phyloP scores from a whole-genome alignment of 2,888 invertebrate genomes.

The Drosophila incognita region DNA sequence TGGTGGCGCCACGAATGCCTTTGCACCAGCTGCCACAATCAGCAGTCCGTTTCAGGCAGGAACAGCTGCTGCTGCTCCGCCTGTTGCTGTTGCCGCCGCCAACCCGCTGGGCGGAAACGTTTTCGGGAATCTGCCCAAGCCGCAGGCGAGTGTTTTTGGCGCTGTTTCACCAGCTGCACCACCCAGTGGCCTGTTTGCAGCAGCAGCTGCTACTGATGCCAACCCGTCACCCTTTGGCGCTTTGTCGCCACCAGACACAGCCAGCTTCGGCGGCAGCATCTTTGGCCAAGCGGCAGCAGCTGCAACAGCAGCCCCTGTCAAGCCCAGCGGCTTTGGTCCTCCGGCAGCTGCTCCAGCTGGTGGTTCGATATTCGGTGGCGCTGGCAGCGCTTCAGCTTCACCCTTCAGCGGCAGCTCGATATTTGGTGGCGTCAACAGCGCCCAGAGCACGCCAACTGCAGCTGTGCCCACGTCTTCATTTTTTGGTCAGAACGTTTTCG shows the following conservation, averaged over 20 bases:
- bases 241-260: conserved; percentile 28
- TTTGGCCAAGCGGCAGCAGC: conserved; percentile 63
- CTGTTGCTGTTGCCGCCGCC: conserved; percentile 16
- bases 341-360: conserved; percentile 34
- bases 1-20: conserved; percentile 36
- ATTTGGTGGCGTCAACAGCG: conserved; percentile 48
- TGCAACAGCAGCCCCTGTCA: conserved; percentile 17
- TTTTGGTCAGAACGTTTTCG: conserved; percentile 59
- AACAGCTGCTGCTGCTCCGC: conserved; percentile 9
- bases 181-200: conserved; percentile 70
- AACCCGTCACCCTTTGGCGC: conserved; percentile 52
- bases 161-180: conserved; percentile 38
- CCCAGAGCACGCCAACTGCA: conserved; percentile 32
- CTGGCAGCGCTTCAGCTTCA: conserved; percentile 6
- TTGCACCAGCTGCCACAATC: conserved; percentile 22
- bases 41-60: conserved; percentile 27
- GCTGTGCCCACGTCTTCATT: conserved; percentile 27
- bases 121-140: conserved; percentile 82
- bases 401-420: conserved; percentile 36
- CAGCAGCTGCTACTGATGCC: conserved; percentile 66
- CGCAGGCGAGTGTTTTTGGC: conserved; percentile 79
- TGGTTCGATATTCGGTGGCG: conserved; percentile 71
- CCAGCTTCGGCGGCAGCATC: conserved; percentile 60
- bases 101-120: conserved; percentile 52
- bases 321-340: conserved; percentile 42